A percentile compares a stretch with the other conserved stretches of the same genome.
These are phyloP conservation scores for Listronotus oregonensis DNA, from an alignment of 1,140 invertebrate genomes.

Conservation along the genomic window DNA sequence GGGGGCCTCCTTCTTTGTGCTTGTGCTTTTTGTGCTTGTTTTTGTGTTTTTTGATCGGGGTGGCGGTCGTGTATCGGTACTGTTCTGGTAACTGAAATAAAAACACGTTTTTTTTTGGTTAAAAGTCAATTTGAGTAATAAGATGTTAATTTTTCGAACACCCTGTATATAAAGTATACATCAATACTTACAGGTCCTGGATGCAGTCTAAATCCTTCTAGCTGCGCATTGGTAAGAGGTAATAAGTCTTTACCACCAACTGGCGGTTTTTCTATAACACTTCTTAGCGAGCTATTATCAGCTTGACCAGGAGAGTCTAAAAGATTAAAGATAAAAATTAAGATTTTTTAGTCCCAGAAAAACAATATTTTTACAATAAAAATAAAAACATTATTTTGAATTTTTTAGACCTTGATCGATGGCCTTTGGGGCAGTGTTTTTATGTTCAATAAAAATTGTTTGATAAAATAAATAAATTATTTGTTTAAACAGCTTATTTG, in stretches of 20 bases:
- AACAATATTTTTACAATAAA: too few species aligned
- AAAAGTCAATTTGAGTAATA: too few species aligned
- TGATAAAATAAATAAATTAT: too few species aligned
- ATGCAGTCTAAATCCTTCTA: constrained; percentile 93
- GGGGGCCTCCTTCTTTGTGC: constrained; percentile 80
- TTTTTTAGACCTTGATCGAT: too few species aligned
- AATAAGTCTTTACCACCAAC: constrained; percentile 94
- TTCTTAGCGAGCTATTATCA: constrained; percentile 84
- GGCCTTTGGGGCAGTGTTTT: too few species aligned
- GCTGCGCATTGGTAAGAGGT: constrained; percentile 83
- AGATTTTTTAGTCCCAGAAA: too few species aligned
- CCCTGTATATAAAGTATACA: too few species aligned
- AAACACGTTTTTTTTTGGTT: background rate
- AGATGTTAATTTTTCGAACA: too few species aligned
- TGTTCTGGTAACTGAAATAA: constrained; percentile 85
- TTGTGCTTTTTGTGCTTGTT: constrained; percentile 95
- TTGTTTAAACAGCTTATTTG: too few species aligned
- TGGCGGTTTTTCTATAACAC: constrained; percentile 96
- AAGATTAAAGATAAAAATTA: too few species aligned
- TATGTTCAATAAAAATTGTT: too few species aligned
- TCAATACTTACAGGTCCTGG: constrained; percentile 82
- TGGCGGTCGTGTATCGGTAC: constrained; percentile 90
- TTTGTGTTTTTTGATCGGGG: constrained; percentile 90
- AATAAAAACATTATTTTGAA: too few species aligned
- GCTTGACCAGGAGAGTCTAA: constrained; percentile 81